Base-by-base conservation (phyloP, 2,113 vertebrate genomes). In the Vidua macroura region DNA sequence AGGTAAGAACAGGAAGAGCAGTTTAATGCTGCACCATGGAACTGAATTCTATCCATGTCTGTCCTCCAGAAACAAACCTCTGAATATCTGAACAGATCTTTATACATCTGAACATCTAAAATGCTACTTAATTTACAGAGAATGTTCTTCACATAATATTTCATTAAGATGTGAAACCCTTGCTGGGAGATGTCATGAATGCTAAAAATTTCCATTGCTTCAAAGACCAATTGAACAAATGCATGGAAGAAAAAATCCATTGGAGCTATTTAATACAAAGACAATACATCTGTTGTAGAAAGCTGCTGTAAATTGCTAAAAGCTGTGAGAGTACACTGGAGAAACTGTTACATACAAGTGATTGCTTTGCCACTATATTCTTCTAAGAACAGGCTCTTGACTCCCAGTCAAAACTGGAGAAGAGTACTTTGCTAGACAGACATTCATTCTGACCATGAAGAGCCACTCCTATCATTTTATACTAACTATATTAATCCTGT, bases 91-190 rank as follows among this genome's bases (percentile, higher is more conserved):
- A 94, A 64, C 43, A 72, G 30, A 88, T 74, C 35, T 83, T 95
- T 43, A 55, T n/a, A 68, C 5, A 39, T 80, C 60, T 83, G 72
- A 88, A 90, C 2, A 1, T 23, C 53, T 46, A 79, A 89, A 92
- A 92, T 37, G 22, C 82, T 83, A 37, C 79, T 88, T 53, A 76
- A 96, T 89, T 79, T 83, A 58, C 3, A 31, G 33, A 83, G 73
- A 88, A 92, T 39, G 3, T 74, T 90, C 39, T 77, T 66, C 46
- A 88, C 28, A 74, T 53, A 80, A 62, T 58, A 53, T 41, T 88
- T 90, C 68, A 77, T 93, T 93, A 93, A 67, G 83, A 95, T 59
- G 72, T 74, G 83, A 86, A 92, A 88, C 30, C 12, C 92, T 70
- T 59, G 63, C 85, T 90, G 70, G 58, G 72, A 93, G 41, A 95